A percentile compares a stretch with the other conserved stretches of the same genome.
Conservation (phyloP, 2,888 invertebrate genomes). For the Ophraella communa region DNA sequence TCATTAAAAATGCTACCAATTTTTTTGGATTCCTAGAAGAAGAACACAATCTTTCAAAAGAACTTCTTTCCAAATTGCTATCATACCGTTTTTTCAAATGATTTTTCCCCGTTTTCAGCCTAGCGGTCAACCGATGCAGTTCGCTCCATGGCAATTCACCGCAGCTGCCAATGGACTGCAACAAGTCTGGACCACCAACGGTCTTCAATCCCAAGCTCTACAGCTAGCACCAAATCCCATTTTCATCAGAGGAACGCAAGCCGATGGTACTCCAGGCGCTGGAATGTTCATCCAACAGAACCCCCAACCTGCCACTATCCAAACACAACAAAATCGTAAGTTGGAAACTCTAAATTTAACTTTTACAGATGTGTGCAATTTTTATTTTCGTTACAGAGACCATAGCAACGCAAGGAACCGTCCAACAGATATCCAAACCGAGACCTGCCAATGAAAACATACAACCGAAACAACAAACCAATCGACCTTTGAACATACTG, state of each 20-base stretch:
- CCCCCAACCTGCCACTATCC: conserved; percentile 71
- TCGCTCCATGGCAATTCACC: conserved; percentile 77
- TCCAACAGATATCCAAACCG: conserved; percentile 62
- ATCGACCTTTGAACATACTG: conserved; percentile 58
- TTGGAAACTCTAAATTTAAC: conserved; percentile 52
- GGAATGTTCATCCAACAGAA: conserved; percentile 86
- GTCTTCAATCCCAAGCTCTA: conserved; percentile 72
- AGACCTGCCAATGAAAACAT: conserved; percentile 64
- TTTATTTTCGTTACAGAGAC: conserved; percentile 35
- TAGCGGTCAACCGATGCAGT: conserved; percentile 77
- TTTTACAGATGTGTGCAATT: too few species aligned
- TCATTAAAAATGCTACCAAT: background rate
- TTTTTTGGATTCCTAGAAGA: too few species aligned
- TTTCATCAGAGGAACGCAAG: conserved; percentile 81
- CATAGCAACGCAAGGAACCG: conserved; percentile 59
- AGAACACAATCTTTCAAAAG: too few species aligned
- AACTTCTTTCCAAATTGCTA: too few species aligned
- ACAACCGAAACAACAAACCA: conserved; percentile 61
- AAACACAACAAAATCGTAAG: conserved; percentile 73
- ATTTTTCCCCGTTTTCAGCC: conserved; percentile 55
- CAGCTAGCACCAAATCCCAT: conserved; percentile 80
- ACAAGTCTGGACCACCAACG: conserved; percentile 77
- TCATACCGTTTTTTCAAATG: background rate
- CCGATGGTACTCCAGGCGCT: conserved; percentile 70
- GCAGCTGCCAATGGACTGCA: conserved; percentile 63